Evolutionary conservation across 1,140 invertebrate species (phyloP), one percentile per base, ranked within the genome.

Genomic region (Drosophila parabipectinata): DNA sequence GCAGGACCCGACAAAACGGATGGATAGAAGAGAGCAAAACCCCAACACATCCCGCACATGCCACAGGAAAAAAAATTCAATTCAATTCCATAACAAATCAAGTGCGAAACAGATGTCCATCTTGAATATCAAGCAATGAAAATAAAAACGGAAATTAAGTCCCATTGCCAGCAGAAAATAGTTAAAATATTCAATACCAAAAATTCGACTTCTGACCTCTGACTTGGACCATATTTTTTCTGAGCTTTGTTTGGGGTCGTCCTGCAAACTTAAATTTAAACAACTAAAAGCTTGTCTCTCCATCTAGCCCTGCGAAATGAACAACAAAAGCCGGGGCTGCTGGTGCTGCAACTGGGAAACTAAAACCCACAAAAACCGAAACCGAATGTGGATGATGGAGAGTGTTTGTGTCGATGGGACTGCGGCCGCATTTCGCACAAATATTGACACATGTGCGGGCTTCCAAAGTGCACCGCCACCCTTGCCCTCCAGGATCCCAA

Each of bases 361-460:
- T 53, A 45, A 60, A 79, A 67, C 50, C 60, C 68, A 81, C 58
- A 57, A 53, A 66, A 60, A 79, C 57, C 60, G 41, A 78, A 77
- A 51, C 76, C 71, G 48, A 64, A 41, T 67, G 57, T 72, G 52
- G 59, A 44, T 81, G 82, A 85, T 75, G 69, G 68, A 87, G 82
- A 78, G 74, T 87, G 81, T 87, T 85, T 85, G 81, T 81, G 77
- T 81, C 69, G 73, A 72, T 71, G 63, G 66, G 82, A 87, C 78
- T 81, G 78, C 82, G 79, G 67, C 82, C 82, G 82, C 82, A 87
- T 85, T 87, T 87, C 82, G 78, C 74, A 85, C 82, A 85, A 85
- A 85, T 85, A 87, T 85, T 85, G 82, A 87, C 82, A 87, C 78
- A 87, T 87, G 82, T 64, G 61, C 52, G 73, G 54, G 61, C 30